phyloP scores from a whole-genome alignment of 2,888 invertebrate genomes.

The Microctonus brassicae region DNA sequence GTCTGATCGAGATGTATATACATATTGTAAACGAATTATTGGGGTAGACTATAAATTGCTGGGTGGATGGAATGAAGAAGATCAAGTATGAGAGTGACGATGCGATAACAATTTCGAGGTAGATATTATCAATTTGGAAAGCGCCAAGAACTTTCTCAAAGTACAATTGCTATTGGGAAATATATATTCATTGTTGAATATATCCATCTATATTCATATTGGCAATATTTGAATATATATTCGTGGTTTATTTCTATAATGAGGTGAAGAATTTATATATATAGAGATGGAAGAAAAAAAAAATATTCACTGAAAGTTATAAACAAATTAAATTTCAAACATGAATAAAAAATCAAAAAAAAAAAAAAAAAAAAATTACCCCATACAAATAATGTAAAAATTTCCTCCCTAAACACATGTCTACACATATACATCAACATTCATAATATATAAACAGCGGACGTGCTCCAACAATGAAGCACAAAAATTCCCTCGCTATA shows the following conservation, averaged over 20 bases:
- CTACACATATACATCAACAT: background rate
- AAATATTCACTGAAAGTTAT: too few species aligned
- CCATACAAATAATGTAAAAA: background rate
- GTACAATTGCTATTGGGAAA: too few species aligned
- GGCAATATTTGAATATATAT: too few species aligned
- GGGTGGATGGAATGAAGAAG: background rate
- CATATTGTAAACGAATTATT: slow-evolving; percentile 25
- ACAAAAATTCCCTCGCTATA: background rate
- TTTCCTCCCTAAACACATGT: background rate
- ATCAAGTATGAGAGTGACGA: too few species aligned
- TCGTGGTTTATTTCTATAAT: background rate
- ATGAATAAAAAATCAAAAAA: too few species aligned
- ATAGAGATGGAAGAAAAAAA: background rate
- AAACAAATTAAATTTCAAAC: too few species aligned
- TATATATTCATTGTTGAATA: too few species aligned
- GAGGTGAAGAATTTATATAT: background rate
- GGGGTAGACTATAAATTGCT: background rate
- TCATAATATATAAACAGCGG: background rate
- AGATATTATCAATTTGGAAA: slow-evolving; percentile 29
- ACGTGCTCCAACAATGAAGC: background rate
- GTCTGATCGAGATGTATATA: slow-evolving; percentile 11
- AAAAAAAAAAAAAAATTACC: too few species aligned
- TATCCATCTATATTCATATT: too few species aligned
- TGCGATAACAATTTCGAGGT: slow-evolving; percentile 22
- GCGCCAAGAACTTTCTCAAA: too few species aligned